Evolutionary conservation across 2,888 invertebrate species (phyloP).

Genomic region (Aethes cnicana): DNA sequence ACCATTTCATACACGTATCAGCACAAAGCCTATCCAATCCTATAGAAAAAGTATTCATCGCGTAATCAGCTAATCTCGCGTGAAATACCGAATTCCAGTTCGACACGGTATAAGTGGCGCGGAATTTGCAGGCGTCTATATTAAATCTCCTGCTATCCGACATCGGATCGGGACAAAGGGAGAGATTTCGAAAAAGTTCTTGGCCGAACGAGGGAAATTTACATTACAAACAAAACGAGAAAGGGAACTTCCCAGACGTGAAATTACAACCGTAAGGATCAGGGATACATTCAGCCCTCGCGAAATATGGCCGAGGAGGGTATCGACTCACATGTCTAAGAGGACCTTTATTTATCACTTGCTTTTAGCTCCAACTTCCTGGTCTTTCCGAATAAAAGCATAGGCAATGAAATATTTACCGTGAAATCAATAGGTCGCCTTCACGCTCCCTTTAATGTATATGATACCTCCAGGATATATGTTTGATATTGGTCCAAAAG

Average conservation of each 20-base stretch:
- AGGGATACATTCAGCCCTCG: constrained; percentile 44
- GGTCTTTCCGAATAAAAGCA: constrained; percentile 41
- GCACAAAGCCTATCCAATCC: constrained; percentile 27
- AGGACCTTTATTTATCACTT: constrained; percentile 52
- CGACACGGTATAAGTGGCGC: constrained; percentile 49
- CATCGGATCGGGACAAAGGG: constrained; percentile 60
- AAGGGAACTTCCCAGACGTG: constrained; percentile 56
- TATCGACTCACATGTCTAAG: constrained; percentile 31
- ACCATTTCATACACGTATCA: constrained; percentile 12
- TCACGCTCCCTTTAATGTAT: constrained; percentile 29
- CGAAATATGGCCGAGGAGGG: constrained; percentile 45
- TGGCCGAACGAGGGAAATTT: constrained; percentile 60
- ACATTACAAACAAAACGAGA: constrained; percentile 65
- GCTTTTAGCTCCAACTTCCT: constrained; percentile 44
- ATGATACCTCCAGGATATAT: constrained; percentile 18
- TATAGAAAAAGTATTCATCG: constrained; percentile 38
- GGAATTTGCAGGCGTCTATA: constrained; percentile 52
- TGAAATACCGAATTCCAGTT: constrained; percentile 50
- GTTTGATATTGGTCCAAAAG: constrained; percentile 13
- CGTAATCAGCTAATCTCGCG: constrained; percentile 53
- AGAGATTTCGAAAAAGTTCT: constrained; percentile 54
- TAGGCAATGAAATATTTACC: constrained; percentile 41
- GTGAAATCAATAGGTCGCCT: constrained; percentile 27
- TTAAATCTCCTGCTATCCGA: constrained; percentile 63
- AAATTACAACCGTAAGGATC: constrained; percentile 58